Conservation (phyloP, 2,113 vertebrate genomes). For the Xyrauchen texanus region DNA sequence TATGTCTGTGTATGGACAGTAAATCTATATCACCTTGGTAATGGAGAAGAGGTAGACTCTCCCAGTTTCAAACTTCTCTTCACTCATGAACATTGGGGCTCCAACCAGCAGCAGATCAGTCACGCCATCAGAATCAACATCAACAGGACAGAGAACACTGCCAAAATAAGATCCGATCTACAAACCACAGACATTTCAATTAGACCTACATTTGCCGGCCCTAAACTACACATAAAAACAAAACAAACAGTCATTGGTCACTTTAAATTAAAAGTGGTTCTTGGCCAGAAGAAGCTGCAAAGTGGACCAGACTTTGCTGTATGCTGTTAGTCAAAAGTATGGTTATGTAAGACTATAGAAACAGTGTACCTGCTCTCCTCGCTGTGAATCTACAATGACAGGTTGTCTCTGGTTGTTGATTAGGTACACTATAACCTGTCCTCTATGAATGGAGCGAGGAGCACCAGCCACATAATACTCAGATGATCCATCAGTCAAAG, state of each 20-base stretch:
- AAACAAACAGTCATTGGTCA: no score
- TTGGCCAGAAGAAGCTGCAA: no score
- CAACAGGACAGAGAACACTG: slow-evolving; percentile 83
- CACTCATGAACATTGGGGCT: slow-evolving; percentile 87
- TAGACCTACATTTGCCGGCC: not conserved
- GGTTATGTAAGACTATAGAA: not conserved
- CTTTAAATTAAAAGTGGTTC: no score
- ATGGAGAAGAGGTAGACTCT: slow-evolving; percentile 82
- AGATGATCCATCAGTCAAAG: slow-evolving; percentile 66
- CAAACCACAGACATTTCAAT: not conserved
- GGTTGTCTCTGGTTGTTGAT: slow-evolving; percentile 64
- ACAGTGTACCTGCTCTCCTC: slow-evolving; percentile 77
- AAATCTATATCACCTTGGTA: slow-evolving; percentile 71
- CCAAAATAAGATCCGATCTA: slow-evolving; percentile 90
- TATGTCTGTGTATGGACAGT: not conserved
- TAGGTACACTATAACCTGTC: slow-evolving; percentile 79
- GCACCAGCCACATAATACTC: slow-evolving; percentile 83
- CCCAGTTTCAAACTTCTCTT: slow-evolving; percentile 83
- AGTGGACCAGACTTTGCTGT: no score
- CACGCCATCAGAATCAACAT: slow-evolving; percentile 77
- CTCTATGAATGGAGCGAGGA: slow-evolving; percentile 84
- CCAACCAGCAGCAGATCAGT: slow-evolving; percentile 84
- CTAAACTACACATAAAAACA: not conserved
- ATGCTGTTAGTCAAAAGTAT: no score
- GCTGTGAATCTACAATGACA: slow-evolving; percentile 71